phyloP scores from a whole-genome alignment of 2,113 vertebrate species.

The Cariama cristata region DNA sequence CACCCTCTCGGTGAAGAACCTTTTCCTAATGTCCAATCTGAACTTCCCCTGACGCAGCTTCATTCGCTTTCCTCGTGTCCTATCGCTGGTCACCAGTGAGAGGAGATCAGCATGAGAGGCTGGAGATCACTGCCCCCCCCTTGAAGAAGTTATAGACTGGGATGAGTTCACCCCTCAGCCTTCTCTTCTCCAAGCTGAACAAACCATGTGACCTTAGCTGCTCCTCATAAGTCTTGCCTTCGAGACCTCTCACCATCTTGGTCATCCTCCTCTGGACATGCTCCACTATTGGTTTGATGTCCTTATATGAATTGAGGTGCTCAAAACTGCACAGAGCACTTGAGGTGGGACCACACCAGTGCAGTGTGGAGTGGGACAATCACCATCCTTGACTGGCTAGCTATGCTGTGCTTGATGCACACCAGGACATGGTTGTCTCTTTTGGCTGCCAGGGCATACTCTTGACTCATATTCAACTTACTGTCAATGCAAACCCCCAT shows the following conservation, averaged over 20 bases:
- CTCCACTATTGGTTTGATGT: neutral
- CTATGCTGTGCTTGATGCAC: neutral
- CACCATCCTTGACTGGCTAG: rapidly evolving
- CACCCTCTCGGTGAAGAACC: no score
- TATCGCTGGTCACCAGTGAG: neutral
- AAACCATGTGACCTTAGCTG: neutral
- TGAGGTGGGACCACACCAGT: neutral
- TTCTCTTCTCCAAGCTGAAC: neutral
- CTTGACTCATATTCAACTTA: neutral
- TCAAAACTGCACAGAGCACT: neutral
- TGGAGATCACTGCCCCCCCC: no score
- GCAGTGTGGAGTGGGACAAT: neutral
- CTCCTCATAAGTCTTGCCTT: neutral
- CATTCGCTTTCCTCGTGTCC: neutral
- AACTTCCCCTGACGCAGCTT: neutral
- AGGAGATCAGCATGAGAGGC: neutral
- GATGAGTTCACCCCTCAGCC: neutral
- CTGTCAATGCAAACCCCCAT: neutral
- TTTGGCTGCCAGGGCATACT: neutral
- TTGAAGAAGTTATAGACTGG: neutral
- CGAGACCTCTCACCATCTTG: neutral
- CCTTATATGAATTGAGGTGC: no score
- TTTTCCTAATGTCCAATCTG: no score
- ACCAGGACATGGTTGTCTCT: neutral
- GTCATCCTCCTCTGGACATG: neutral